Evolutionary conservation across 2,113 vertebrate genomes (phyloP), one percentile per base, ranked within the genome.

Genomic region (Syngnathus scovelli): DNA sequence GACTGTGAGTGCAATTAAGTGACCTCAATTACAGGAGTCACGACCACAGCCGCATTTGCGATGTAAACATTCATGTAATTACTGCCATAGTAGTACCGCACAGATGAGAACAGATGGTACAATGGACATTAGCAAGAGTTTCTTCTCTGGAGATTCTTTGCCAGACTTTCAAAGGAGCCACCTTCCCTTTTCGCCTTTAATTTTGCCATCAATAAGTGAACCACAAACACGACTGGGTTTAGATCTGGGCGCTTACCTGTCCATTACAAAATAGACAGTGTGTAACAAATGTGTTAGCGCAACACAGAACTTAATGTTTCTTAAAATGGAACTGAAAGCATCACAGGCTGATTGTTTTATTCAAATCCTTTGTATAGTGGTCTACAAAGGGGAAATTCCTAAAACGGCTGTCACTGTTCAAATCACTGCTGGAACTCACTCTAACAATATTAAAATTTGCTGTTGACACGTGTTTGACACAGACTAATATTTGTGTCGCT

Each of bases 11-110:
- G 84, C 78, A 48, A 76, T 66, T 36, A 61, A 12, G 74, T 74
- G 49, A 81, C 72, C 72, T 81, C 80, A 73, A 63, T 37, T 46
- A 70, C 70, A 63, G 70, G 78, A 71, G 70, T 66, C 69, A 64
- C 21, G 62, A 78, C 55, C 27, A 18, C 65, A 56, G 69, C 73
- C 55, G 74, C 68, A 61, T 72, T 36, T 69, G 72, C 72, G 76
- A 78, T 85, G 86, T 87, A 87, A 89, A 89, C 85, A 87, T 86
- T 88, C 77, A 83, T 60, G 72, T 76, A 71, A 71, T 36, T 63
- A 79, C 69, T 55, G 49, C 77, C 80, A 83, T 46, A 33, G 44
- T 79, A 82, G 81, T 79, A 71, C 86, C 87, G 82, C 84, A 21
- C 13, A 33, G 62, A 68, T 59, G 44, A 58, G 11, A 23, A 12